phyloP scores from a whole-genome alignment of 2,113 vertebrate species.

The Engystomops pustulosus region DNA sequence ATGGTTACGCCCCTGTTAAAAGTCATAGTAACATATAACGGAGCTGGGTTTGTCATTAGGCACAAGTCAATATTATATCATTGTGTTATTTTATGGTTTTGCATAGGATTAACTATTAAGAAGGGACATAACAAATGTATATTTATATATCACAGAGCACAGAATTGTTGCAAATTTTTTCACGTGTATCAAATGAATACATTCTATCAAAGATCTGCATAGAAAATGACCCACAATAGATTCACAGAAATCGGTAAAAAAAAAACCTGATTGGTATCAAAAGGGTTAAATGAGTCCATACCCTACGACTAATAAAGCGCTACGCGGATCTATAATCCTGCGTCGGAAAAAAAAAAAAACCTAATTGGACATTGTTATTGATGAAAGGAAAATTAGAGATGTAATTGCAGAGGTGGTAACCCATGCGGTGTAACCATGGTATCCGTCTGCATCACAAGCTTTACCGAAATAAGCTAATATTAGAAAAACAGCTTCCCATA shows the following conservation, averaged over 20 bases:
- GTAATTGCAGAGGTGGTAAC: conserved; percentile 54
- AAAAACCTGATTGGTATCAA: neutral
- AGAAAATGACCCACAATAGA: too few species aligned
- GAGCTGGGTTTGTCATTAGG: too few species aligned
- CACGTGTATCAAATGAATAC: too few species aligned
- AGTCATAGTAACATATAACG: neutral
- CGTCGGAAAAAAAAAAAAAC: conserved; percentile 17
- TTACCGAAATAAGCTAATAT: conserved; percentile 21
- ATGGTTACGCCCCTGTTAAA: too few species aligned
- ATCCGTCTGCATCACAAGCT: conserved; percentile 66
- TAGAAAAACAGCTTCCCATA: neutral
- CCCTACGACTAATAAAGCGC: neutral
- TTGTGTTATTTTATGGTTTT: too few species aligned
- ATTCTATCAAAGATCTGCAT: too few species aligned
- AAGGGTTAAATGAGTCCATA: neutral
- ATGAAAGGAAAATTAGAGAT: conserved; percentile 53
- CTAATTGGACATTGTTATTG: conserved; percentile 39
- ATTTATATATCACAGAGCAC: too few species aligned
- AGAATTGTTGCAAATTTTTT: too few species aligned
- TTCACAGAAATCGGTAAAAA: neutral
- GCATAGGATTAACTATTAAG: too few species aligned
- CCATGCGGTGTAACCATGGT: conserved; percentile 76
- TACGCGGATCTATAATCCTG: neutral
- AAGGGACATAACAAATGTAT: too few species aligned
- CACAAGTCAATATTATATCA: too few species aligned